phyloP scores from a whole-genome alignment of 2,113 vertebrate genomes.

The Albula goreensis region DNA sequence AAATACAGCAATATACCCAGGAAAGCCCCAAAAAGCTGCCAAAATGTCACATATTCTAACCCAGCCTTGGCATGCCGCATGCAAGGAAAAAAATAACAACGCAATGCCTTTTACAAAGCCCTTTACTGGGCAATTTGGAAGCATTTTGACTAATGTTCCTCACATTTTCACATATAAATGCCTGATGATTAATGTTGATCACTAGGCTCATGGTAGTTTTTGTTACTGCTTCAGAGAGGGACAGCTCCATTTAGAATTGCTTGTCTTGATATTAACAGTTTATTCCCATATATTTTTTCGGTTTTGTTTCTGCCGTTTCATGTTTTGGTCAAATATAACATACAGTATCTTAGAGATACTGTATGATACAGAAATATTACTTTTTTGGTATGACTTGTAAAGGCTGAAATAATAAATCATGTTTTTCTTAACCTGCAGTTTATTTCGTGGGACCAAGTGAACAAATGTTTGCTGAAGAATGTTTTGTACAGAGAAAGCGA shows the following conservation, averaged over 20 bases:
- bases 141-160: constrained; percentile 49
- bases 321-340: constrained; percentile 32
- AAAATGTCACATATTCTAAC: constrained; percentile 34
- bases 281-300: constrained; percentile 52
- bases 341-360: too few relatives aligned
- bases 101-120: constrained; percentile 44
- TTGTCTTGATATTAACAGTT: constrained; percentile 57
- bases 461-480: too few relatives aligned
- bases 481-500: background rate
- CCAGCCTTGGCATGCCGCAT: constrained; percentile 22
- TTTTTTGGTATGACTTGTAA: too few relatives aligned
- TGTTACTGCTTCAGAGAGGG: constrained; percentile 45
- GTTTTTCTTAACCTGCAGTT: background rate
- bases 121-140: constrained; percentile 51
- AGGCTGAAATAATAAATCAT: background rate
- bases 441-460: background rate
- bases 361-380: too few relatives aligned
- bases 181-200: constrained; percentile 47
- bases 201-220: constrained; percentile 39
- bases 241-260: constrained; percentile 62
- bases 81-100: constrained; percentile 27
- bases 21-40: constrained; percentile 32
- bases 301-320: constrained; percentile 56
- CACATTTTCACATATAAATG: constrained; percentile 29
- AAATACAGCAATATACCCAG: constrained; percentile 40